Conservation (phyloP, 2,797 vertebrate genomes). For the Fratercula arctica region DNA sequence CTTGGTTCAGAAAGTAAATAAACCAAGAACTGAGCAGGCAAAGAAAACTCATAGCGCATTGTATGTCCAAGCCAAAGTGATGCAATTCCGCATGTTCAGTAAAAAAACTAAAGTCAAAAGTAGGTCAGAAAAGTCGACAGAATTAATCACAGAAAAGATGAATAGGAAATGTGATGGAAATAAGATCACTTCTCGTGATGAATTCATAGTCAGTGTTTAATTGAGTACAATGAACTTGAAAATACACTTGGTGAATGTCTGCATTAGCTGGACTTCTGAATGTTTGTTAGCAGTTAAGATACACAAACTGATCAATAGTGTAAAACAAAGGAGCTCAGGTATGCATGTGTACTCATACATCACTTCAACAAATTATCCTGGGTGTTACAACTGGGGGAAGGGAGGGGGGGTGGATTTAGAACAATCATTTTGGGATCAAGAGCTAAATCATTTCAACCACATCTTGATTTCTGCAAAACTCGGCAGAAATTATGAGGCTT, state of each 20-base stretch:
- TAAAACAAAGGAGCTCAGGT: conserved; percentile 81
- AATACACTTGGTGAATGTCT: conserved; percentile 54
- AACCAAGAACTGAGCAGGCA: background rate
- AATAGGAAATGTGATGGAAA: conserved; percentile 54
- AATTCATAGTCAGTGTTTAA: conserved; percentile 67
- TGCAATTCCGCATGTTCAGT: background rate
- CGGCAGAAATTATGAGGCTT: conserved; percentile 80
- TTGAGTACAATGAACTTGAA: conserved; percentile 69
- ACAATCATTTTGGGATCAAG: conserved; percentile 82
- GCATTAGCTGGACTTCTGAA: conserved; percentile 53
- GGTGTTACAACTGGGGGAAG: conserved; percentile 58
- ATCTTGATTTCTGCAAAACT: conserved; percentile 81
- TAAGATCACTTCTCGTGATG: conserved; percentile 49
- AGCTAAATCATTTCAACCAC: conserved; percentile 80
- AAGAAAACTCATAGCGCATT: background rate
- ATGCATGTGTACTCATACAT: conserved; percentile 77
- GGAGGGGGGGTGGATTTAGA: conserved; percentile 59
- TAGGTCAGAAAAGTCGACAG: conserved; percentile 55
- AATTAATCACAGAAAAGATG: conserved; percentile 50
- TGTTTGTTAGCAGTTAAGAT: conserved; percentile 74
- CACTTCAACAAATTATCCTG: conserved; percentile 78
- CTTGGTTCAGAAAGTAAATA: background rate
- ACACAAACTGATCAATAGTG: conserved; percentile 77
- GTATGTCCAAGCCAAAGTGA: background rate
- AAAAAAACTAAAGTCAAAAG: conserved; percentile 10